These are phyloP conservation scores for Lepeophtheirus salmonis DNA, from an alignment of 1,140 invertebrate species.

Conservation along the genomic window DNA sequence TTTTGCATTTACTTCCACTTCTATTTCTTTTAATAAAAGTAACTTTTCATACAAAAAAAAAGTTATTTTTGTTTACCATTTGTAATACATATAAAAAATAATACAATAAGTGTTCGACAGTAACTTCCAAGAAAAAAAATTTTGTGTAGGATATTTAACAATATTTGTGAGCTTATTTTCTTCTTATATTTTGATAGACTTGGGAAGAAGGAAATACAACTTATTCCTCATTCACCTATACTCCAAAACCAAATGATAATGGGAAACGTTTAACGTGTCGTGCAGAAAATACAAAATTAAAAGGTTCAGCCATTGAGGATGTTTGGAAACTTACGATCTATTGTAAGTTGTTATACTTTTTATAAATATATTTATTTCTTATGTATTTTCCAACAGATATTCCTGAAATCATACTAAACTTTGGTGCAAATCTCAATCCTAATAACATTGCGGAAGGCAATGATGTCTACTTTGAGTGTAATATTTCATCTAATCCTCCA, in stretches of 20 bases:
- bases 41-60: too few relatives aligned
- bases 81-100: too few relatives aligned
- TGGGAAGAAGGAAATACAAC: constrained; percentile 54
- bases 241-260: constrained; percentile 49
- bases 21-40: too few relatives aligned
- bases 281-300: constrained; percentile 61
- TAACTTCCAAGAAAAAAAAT: too few relatives aligned
- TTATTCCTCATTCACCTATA: constrained; percentile 56
- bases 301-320: constrained; percentile 49
- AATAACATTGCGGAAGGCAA: constrained; percentile 42
- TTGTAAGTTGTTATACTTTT: constrained; percentile 6
- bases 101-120: too few relatives aligned
- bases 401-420: constrained; percentile 52
- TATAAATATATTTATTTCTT: constrained; percentile 9
- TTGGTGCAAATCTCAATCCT: constrained; percentile 63
- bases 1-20: too few relatives aligned
- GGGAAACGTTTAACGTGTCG: constrained; percentile 59
- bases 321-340: constrained; percentile 32
- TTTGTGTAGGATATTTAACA: too few relatives aligned
- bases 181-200: constrained; percentile 32
- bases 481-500: constrained; percentile 29
- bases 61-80: too few relatives aligned
- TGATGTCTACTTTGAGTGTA: constrained; percentile 34
- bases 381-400: constrained; percentile 42
- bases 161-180: too few relatives aligned